These are phyloP conservation scores for Myxocyprinus asiaticus DNA, from an alignment of 2,113 vertebrate genomes.

Conservation along the genomic window DNA sequence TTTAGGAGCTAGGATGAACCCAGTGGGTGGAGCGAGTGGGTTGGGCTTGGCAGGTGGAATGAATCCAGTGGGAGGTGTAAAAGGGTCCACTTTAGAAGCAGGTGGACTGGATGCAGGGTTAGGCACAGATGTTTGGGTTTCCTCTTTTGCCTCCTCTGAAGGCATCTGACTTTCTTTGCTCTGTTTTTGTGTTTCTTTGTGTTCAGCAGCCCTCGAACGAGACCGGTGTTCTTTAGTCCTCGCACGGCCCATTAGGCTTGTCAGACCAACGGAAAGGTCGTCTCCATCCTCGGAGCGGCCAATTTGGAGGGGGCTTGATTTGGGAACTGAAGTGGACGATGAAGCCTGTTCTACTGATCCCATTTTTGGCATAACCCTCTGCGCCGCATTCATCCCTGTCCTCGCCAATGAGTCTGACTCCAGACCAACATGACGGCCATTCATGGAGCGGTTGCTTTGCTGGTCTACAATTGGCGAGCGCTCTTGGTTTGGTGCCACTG, in stretches of 20 bases:
- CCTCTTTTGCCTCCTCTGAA: constrained; percentile 44
- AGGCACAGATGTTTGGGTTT: no score
- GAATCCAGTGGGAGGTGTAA: no score
- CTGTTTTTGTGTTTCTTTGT: constrained; percentile 62
- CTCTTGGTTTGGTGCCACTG: not conserved
- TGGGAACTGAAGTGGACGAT: constrained; percentile 46
- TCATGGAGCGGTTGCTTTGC: constrained; percentile 51
- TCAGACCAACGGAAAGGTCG: constrained; percentile 86
- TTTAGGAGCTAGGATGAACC: not conserved
- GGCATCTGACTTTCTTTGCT: constrained; percentile 20
- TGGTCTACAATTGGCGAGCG: constrained; percentile 48
- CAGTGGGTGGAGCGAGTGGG: no score
- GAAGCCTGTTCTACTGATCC: constrained; percentile 61
- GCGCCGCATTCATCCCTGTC: constrained; percentile 71
- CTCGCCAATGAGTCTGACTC: constrained; percentile 76
- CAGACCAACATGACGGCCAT: constrained; percentile 41
- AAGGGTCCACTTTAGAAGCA: no score
- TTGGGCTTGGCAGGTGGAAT: no score
- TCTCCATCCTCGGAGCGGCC: constrained; percentile 52
- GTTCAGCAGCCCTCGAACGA: constrained; percentile 71
- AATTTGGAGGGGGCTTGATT: constrained; percentile 25
- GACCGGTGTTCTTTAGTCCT: constrained; percentile 85
- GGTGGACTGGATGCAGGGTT: no score
- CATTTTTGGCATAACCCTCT: constrained; percentile 76
- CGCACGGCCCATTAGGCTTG: constrained; percentile 87